These are phyloP conservation scores for Syrphus vitripennis DNA, from an alignment of 2,888 invertebrate genomes.

Conservation along the genomic window DNA sequence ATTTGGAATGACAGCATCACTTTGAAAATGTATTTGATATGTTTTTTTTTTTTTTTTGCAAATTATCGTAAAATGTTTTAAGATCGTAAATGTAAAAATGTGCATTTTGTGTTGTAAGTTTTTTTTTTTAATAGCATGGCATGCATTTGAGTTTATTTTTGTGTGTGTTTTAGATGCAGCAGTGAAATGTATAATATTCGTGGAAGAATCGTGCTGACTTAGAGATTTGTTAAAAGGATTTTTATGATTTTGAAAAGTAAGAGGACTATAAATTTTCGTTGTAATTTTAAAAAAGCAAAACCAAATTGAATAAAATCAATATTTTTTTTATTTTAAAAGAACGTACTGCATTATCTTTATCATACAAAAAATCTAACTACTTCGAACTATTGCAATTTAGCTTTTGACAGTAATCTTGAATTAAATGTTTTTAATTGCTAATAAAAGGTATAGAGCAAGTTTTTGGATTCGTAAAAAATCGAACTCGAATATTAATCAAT, in stretches of 20 bases:
- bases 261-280: too few species aligned
- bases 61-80: not conserved
- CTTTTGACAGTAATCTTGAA: too few species aligned
- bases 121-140: not conserved
- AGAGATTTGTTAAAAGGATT: constrained; percentile 17
- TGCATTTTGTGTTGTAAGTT: not conserved
- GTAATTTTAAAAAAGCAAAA: too few species aligned
- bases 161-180: not conserved
- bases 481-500: too few species aligned
- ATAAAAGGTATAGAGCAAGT: too few species aligned
- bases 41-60: not conserved
- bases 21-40: not conserved
- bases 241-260: constrained; percentile 1
- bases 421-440: too few species aligned
- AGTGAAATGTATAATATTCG: not conserved
- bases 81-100: constrained; percentile 6
- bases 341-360: too few species aligned
- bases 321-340: too few species aligned
- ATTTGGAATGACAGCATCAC: not conserved
- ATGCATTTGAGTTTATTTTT: not conserved
- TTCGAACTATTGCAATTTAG: too few species aligned
- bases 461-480: too few species aligned
- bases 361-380: too few species aligned
- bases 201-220: not conserved
- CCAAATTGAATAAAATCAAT: too few species aligned